Conservation (phyloP, 2,888 invertebrate genomes). For the Apodemia duryi region DNA sequence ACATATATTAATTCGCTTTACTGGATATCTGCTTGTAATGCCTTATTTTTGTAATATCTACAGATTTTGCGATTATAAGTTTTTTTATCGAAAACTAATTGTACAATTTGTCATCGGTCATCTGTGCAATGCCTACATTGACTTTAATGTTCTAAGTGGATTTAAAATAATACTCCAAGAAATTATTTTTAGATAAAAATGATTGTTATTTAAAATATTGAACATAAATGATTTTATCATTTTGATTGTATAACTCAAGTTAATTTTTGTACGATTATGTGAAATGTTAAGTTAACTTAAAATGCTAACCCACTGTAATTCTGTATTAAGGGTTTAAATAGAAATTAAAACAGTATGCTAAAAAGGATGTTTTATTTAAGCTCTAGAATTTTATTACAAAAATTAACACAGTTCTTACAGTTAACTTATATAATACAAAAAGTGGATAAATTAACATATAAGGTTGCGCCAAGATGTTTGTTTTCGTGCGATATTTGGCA, state of each 20-base stretch:
- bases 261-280: slow-evolving; percentile 75
- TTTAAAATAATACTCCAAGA: slow-evolving; percentile 15
- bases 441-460: no score
- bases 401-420: no score
- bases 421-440: no score
- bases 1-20: not conserved
- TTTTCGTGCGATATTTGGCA: no score
- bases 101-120: not conserved
- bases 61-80: not conserved
- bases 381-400: not conserved
- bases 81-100: not conserved
- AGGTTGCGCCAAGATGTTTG: no score
- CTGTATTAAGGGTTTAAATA: slow-evolving; percentile 76
- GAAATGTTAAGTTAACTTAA: slow-evolving; percentile 70
- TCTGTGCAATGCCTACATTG: slow-evolving; percentile 17
- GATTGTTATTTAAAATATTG: slow-evolving; percentile 38
- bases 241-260: slow-evolving; percentile 49
- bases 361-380: slow-evolving; percentile 64
- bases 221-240: slow-evolving; percentile 38
- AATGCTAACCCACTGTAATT: slow-evolving; percentile 74
- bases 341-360: slow-evolving; percentile 80
- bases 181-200: slow-evolving; percentile 23
- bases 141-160: slow-evolving; percentile 6
- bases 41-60: not conserved
- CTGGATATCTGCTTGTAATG: not conserved